A percentile compares a stretch with the other conserved stretches of the same genome.
These are phyloP conservation scores for Plotosus lineatus DNA, from an alignment of 2,113 vertebrate species.

Conservation along the genomic window DNA sequence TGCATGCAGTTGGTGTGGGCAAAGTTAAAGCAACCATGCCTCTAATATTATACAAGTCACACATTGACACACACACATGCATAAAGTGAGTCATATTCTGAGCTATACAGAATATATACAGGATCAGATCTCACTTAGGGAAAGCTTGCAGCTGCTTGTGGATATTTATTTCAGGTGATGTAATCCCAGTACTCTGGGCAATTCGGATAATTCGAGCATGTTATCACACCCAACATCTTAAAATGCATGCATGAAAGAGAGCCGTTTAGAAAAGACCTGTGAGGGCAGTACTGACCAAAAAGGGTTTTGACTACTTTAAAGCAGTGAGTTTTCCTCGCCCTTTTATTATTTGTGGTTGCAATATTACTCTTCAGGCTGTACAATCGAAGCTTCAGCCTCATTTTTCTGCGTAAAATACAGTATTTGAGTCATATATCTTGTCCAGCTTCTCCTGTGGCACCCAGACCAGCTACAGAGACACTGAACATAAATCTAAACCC, in stretches of 20 bases:
- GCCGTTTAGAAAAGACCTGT: not conserved
- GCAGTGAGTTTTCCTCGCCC: not conserved
- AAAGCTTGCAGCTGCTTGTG: slow-evolving; percentile 63
- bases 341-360: not conserved
- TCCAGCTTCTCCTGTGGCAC: not conserved
- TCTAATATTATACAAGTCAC: slow-evolving; percentile 15
- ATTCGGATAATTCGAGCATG: slow-evolving; percentile 49
- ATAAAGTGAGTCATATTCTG: slow-evolving; percentile 12
- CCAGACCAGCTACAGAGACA: slow-evolving; percentile 1
- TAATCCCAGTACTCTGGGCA: slow-evolving; percentile 71
- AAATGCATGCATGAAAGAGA: not conserved
- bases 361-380: not conserved
- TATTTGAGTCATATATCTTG: not conserved
- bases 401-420: not conserved
- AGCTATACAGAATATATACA: not conserved
- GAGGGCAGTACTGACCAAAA: not conserved
- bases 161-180: slow-evolving; percentile 67
- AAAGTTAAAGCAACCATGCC: slow-evolving; percentile 29
- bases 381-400: not conserved
- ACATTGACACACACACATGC: slow-evolving; percentile 18
- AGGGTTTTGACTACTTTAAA: not conserved
- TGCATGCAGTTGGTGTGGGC: slow-evolving; percentile 2
- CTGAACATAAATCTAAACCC: not conserved
- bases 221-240: not conserved
- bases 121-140: slow-evolving; percentile 25